A percentile compares a stretch with the other conserved stretches of the same genome.
Conservation (phyloP, 2,797 vertebrate species). For the Pelodytes ibericus region DNA sequence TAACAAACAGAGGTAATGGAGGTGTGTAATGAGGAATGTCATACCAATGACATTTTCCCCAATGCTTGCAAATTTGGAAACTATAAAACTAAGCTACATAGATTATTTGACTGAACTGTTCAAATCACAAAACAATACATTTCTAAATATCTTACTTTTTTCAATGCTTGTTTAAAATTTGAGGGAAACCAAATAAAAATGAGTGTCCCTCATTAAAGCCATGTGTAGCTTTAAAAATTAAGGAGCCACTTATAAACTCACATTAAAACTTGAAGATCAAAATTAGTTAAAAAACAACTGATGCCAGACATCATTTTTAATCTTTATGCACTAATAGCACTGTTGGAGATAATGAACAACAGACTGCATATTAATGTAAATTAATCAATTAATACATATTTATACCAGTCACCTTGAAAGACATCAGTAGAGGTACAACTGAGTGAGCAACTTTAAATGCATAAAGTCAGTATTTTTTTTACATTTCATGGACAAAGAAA, state of each 20-base stretch:
- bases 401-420: constrained; percentile 48
- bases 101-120: too few relatives aligned
- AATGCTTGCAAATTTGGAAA: too few relatives aligned
- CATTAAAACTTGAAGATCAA: constrained; percentile 5
- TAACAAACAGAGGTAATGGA: too few relatives aligned
- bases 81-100: too few relatives aligned
- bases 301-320: constrained; percentile 51
- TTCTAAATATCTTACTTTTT: not conserved
- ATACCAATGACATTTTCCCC: too few relatives aligned
- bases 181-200: not conserved
- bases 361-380: constrained; percentile 50
- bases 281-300: constrained; percentile 26
- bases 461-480: constrained; percentile 21
- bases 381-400: constrained; percentile 55
- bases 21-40: too few relatives aligned
- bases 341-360: constrained; percentile 49
- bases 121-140: too few relatives aligned
- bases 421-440: constrained; percentile 30
- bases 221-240: not conserved
- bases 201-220: not conserved
- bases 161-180: not conserved
- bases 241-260: not conserved
- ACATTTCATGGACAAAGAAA: not conserved
- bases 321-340: constrained; percentile 40
- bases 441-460: constrained; percentile 29